Evolutionary conservation across 2,888 invertebrate species (phyloP).

Genomic region (Cosmorhoe ocellata): DNA sequence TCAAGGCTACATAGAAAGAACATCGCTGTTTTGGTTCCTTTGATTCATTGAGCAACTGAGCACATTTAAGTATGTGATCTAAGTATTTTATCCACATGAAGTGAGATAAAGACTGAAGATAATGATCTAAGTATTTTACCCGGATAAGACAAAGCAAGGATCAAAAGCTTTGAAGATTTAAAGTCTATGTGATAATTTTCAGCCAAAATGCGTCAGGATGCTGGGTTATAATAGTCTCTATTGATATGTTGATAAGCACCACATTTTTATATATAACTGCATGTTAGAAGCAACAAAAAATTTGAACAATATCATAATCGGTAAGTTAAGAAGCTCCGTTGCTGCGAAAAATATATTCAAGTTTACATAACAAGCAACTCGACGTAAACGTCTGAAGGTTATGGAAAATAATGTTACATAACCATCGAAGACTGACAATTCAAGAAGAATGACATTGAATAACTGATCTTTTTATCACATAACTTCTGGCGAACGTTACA

Average conservation of each 20-base stretch:
- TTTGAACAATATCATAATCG: not conserved
- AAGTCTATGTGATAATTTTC: no score
- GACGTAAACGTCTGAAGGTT: slow-evolving; percentile 42
- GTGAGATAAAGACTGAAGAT: no score
- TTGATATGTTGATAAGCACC: no score
- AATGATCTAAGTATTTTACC: no score
- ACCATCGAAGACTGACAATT: slow-evolving; percentile 35
- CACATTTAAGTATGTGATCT: no score
- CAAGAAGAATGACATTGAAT: slow-evolving; percentile 22
- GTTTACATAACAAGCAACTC: slow-evolving; percentile 29
- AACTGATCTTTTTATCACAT: slow-evolving; percentile 24
- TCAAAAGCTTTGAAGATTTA: no score
- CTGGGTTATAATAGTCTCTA: no score
- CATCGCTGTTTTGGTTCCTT: not conserved
- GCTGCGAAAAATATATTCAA: slow-evolving; percentile 12
- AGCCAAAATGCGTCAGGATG: no score
- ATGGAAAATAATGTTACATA: slow-evolving; percentile 49
- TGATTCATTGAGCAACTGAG: no score
- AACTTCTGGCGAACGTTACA: slow-evolving; percentile 14
- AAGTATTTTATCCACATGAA: no score
- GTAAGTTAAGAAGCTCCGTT: slow-evolving; percentile 11
- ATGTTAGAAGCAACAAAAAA: not conserved
- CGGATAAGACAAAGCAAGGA: no score
- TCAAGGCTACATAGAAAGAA: slow-evolving; percentile 14
- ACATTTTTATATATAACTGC: no score